A percentile compares a stretch with the other conserved stretches of the same genome.
phyloP scores from a whole-genome alignment of 2,113 vertebrate species.

The Gymnorhina tibicen region DNA sequence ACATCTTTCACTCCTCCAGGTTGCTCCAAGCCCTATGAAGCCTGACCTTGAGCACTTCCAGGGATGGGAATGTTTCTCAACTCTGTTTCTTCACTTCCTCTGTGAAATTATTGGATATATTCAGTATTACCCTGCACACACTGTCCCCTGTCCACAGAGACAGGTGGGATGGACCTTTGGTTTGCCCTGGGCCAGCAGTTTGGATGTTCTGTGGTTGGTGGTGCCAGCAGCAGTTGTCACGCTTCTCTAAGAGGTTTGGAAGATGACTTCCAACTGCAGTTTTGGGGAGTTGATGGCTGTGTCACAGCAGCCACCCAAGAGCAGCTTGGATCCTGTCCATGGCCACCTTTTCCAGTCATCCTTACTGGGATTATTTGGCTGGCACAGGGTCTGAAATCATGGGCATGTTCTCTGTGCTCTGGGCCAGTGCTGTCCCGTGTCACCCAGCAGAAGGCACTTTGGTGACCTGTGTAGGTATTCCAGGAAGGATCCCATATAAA shows the following conservation, averaged over 20 bases:
- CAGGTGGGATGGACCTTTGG: background rate
- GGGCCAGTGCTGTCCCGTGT: background rate
- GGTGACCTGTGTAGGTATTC: background rate
- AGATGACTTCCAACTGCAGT: background rate
- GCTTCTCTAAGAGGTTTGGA: background rate
- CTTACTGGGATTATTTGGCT: background rate
- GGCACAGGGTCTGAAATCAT: background rate
- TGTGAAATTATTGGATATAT: fast-evolving
- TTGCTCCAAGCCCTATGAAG: background rate
- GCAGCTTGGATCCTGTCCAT: background rate
- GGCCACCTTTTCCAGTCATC: background rate
- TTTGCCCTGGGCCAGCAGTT: background rate
- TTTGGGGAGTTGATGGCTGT: background rate
- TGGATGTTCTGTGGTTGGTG: background rate
- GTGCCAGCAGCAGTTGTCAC: background rate
- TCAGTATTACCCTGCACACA: fast-evolving
- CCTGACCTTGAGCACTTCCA: background rate
- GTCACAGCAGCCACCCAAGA: background rate
- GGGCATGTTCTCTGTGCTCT: background rate
- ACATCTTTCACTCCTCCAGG: background rate
- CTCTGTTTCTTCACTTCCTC: background rate
- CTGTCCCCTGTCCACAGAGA: fast-evolving
- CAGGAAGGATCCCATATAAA: background rate
- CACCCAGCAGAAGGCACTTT: fast-evolving
- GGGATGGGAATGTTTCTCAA: background rate